Percentiles rank a stretch among this genome's conserved stretches.
phyloP scores from a whole-genome alignment of 2,797 vertebrate species.

The Todus mexicanus region DNA sequence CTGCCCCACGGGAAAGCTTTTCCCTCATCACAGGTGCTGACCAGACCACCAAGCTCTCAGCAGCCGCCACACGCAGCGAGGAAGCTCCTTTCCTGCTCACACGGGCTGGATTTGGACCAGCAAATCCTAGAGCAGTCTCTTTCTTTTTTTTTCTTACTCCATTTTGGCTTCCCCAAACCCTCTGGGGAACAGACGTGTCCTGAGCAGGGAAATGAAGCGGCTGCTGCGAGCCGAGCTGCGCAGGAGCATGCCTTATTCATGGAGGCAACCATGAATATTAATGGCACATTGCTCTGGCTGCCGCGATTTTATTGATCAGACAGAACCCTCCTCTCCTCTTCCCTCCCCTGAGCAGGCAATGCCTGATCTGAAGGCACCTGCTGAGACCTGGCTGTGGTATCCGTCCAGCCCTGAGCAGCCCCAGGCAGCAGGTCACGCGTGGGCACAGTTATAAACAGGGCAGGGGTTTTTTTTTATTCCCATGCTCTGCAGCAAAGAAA shows the following conservation, averaged over 20 bases:
- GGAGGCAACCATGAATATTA: background rate
- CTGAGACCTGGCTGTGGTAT: background rate
- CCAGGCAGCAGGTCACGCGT: background rate
- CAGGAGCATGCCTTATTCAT: background rate
- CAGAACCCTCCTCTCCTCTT: background rate
- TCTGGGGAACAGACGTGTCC: background rate
- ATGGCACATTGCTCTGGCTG: background rate
- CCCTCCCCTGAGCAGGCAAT: background rate
- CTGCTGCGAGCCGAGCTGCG: background rate
- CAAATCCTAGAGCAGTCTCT: background rate
- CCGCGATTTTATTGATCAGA: background rate
- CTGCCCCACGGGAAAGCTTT: background rate
- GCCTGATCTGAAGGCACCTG: background rate
- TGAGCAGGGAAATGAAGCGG: background rate
- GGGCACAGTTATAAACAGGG: background rate
- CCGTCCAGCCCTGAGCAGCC: background rate
- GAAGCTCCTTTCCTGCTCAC: background rate
- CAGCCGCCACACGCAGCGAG: background rate
- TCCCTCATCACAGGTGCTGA: background rate
- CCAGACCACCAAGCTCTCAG: background rate
- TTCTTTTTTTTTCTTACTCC: background rate
- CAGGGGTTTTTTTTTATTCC: background rate
- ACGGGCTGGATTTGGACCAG: background rate
- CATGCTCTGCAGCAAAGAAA: background rate
- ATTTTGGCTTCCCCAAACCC: background rate